Conservation (phyloP, 2,113 vertebrate species). For the Cynopterus brachyotis region DNA sequence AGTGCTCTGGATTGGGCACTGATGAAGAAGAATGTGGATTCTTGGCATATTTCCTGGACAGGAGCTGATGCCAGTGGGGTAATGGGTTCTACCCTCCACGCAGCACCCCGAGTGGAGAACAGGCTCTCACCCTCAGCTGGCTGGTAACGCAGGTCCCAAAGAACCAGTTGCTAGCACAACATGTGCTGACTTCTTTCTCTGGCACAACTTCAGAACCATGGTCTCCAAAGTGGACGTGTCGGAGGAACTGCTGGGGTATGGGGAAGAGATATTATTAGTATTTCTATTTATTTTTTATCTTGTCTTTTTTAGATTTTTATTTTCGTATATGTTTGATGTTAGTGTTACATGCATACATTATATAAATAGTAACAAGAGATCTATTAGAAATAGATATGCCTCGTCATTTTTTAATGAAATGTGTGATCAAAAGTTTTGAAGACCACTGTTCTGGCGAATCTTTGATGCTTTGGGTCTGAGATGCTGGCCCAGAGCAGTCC, state of each 20-base stretch:
- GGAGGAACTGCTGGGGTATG: not conserved
- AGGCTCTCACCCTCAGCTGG: not conserved
- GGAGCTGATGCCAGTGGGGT: not conserved
- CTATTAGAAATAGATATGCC: not conserved
- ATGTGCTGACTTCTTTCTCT: not conserved
- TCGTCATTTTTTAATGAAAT: not conserved
- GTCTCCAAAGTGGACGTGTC: not conserved
- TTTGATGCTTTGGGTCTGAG: not conserved
- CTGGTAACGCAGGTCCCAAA: not conserved
- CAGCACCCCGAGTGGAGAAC: no score
- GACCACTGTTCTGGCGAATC: not conserved
- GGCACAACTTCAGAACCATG: not conserved
- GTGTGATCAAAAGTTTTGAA: not conserved
- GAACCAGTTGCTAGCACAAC: not conserved
- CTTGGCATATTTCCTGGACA: not conserved
- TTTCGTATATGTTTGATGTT: not conserved
- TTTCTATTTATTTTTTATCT: not conserved
- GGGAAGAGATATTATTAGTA: not conserved
- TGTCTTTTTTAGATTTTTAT: not conserved
- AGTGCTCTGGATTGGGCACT: not conserved
- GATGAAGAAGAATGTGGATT: not conserved
- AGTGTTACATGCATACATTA: not conserved
- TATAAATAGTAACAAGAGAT: not conserved
- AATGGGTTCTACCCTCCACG: fast-evolving
- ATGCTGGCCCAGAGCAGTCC: not conserved